phyloP scores from a whole-genome alignment of 2,797 vertebrate genomes.

The Silurus lanzhouensis region DNA sequence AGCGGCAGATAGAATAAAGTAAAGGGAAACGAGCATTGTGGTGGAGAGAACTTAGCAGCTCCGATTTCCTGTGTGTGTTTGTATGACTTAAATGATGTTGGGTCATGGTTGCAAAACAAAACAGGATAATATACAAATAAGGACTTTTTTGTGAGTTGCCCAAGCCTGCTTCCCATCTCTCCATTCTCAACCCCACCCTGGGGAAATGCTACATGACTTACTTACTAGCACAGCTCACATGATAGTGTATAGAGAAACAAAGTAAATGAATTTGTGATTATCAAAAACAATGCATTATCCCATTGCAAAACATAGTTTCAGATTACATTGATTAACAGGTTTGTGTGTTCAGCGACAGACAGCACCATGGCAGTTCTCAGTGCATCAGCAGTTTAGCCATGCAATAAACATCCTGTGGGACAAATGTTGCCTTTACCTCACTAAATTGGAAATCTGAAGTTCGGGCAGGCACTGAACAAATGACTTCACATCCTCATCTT shows the following conservation, averaged over 20 bases:
- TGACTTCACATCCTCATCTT: conserved; percentile 72
- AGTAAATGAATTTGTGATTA: not conserved
- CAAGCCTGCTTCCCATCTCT: too few relatives aligned
- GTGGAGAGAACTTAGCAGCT: too few relatives aligned
- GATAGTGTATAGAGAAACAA: not conserved
- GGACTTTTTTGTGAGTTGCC: too few relatives aligned
- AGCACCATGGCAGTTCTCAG: not conserved
- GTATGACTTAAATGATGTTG: too few relatives aligned
- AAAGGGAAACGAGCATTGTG: too few relatives aligned
- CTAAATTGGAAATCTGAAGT: conserved; percentile 68
- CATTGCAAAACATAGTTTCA: not conserved
- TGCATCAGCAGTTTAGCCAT: not conserved
- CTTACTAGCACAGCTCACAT: not conserved
- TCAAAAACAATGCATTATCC: not conserved
- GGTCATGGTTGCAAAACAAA: too few relatives aligned
- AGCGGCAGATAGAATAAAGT: too few relatives aligned
- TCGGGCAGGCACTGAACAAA: conserved; percentile 72
- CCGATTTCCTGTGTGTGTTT: too few relatives aligned
- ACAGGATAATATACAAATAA: too few relatives aligned
- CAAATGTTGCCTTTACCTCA: conserved; percentile 75
- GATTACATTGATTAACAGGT: not conserved
- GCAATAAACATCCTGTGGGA: not conserved
- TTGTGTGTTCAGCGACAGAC: not conserved
- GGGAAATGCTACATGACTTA: too few relatives aligned
- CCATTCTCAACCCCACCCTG: too few relatives aligned